Conservation (phyloP, 2,797 vertebrate species). For the Acrossocheilus fasciatus region DNA sequence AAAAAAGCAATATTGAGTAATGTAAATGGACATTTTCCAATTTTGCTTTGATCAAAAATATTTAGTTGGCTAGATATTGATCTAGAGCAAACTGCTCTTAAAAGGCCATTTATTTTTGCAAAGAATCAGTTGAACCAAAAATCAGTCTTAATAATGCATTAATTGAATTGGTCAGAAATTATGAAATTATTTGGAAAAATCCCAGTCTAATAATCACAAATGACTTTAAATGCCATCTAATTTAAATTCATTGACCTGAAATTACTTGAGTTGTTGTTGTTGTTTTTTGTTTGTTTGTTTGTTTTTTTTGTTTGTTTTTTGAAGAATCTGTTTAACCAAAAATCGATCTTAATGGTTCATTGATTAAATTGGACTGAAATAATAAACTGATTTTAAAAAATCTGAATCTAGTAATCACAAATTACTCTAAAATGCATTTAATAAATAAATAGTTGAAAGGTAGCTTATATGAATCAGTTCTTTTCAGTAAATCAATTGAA, state of each 20-base stretch:
- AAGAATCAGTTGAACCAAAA: not conserved
- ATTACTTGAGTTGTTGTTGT: not conserved
- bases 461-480: not conserved
- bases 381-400: not conserved
- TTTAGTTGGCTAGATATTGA: not conserved
- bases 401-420: not conserved
- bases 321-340: not conserved
- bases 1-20: not conserved
- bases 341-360: not conserved
- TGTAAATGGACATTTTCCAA: not conserved
- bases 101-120: not conserved
- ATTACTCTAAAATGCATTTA: not conserved
- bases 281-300: too few relatives aligned
- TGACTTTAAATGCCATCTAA: not conserved
- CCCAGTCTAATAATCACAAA: not conserved
- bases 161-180: not conserved
- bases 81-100: not conserved
- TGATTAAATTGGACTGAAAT: not conserved
- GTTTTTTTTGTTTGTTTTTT: not conserved
- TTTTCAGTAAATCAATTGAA: not conserved
- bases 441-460: not conserved
- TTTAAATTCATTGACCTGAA: not conserved
- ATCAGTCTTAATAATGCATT: not conserved
- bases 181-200: not conserved
- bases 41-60: not conserved